Conservation (phyloP, 2,113 vertebrate species). For the Corythornis cristatus region DNA sequence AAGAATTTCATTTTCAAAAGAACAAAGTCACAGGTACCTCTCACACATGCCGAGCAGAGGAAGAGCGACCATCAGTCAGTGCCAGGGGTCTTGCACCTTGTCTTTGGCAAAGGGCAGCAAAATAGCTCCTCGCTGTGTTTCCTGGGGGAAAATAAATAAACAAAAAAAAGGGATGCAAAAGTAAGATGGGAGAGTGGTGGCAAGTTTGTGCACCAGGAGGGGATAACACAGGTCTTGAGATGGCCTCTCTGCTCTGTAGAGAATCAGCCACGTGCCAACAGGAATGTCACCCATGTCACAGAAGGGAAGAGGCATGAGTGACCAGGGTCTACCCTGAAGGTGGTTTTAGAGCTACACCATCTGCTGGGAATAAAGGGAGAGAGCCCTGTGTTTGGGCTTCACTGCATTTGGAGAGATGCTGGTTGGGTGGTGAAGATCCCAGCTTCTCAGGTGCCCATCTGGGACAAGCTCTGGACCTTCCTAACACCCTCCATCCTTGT, state of each 20-base stretch:
- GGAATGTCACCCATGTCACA: not conserved
- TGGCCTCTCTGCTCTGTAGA: not conserved
- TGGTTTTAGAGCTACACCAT: not conserved
- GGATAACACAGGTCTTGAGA: rapidly evolving
- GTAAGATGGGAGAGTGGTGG: not conserved
- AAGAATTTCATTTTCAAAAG: not conserved
- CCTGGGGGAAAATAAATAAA: not conserved
- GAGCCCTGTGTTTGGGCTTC: not conserved
- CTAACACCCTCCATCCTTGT: not conserved
- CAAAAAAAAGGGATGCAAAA: not conserved
- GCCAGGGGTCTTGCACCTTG: not conserved
- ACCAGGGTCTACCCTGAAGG: not conserved
- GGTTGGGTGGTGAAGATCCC: not conserved
- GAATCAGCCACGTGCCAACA: rapidly evolving
- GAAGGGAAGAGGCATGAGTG: not conserved
- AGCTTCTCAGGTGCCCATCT: not conserved
- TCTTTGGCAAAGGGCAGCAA: not conserved
- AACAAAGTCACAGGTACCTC: not conserved
- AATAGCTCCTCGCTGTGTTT: not conserved
- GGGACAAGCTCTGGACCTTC: not conserved
- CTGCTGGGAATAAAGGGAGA: not conserved
- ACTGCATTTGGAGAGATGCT: not conserved
- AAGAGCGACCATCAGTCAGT: not conserved
- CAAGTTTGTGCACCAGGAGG: not conserved
- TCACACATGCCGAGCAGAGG: rapidly evolving